Percentiles rank a stretch among this genome's conserved stretches.
phyloP scores from a whole-genome alignment of 2,888 invertebrate genomes.

The Callinectes sapidus region DNA sequence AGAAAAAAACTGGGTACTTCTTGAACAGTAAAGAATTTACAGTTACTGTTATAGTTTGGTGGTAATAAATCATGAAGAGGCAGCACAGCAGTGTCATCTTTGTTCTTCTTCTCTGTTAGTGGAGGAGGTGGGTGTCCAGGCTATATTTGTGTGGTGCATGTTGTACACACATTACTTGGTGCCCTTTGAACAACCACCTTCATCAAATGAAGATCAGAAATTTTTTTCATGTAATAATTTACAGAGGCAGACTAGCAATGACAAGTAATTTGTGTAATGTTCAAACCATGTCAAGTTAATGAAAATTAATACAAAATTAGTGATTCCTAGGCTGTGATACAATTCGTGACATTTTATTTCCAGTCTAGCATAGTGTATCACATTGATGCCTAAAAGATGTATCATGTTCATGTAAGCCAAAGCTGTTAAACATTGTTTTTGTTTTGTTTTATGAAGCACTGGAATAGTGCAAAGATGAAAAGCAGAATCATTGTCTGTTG shows the following conservation, averaged over 20 bases:
- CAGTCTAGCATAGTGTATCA: background rate
- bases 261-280: background rate
- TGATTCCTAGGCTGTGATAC: constrained; percentile 21
- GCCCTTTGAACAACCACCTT: background rate
- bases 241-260: background rate
- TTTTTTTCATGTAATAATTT: background rate
- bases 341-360: background rate
- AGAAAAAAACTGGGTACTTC: background rate
- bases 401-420: background rate
- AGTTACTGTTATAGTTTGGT: background rate
- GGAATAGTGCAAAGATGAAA: background rate
- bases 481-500: background rate
- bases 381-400: background rate
- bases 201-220: background rate
- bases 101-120: background rate
- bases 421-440: background rate
- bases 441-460: background rate
- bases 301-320: background rate
- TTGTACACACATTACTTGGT: background rate
- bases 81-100: background rate
- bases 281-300: background rate
- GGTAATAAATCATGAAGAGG: background rate
- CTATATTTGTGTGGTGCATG: background rate
- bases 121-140: background rate
- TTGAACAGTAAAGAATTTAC: background rate